Conservation (phyloP, 1,140 invertebrate species). For the Listronotus oregonensis region DNA sequence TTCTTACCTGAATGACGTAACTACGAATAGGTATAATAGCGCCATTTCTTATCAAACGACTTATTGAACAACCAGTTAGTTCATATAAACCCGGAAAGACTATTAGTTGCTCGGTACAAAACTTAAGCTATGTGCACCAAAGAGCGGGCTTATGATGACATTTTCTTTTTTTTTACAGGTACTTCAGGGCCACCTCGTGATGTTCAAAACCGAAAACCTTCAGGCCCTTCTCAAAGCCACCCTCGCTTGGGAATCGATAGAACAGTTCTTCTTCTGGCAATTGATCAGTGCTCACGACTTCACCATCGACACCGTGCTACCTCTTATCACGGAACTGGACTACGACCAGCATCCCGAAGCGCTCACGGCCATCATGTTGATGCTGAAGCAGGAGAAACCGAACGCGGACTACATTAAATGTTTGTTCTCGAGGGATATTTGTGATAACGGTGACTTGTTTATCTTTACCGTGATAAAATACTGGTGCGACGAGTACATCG, state of each 20-base stretch:
- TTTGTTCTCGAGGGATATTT: conserved; percentile 78
- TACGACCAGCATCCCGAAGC: conserved; percentile 89
- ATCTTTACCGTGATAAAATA: conserved; percentile 87
- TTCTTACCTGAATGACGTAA: too few species aligned
- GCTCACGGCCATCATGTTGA: conserved; percentile 84
- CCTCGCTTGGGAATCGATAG: conserved; percentile 93
- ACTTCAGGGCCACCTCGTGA: conserved; percentile 83
- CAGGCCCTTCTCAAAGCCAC: conserved; percentile 77
- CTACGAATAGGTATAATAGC: too few species aligned
- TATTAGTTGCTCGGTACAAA: too few species aligned
- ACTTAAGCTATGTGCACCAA: too few species aligned
- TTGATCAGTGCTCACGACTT: conserved; percentile 91
- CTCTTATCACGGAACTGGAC: conserved; percentile 87
- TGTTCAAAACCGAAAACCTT: conserved; percentile 78
- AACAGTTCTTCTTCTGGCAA: conserved; percentile 97
- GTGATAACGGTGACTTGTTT: conserved; percentile 76
- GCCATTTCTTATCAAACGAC: too few species aligned
- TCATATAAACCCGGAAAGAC: too few species aligned
- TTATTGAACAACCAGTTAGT: too few species aligned
- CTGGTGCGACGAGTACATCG: conserved; percentile 91
- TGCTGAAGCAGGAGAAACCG: conserved; percentile 91
- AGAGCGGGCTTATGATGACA: neutral
- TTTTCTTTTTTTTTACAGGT: conserved; percentile 58
- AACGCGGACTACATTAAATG: conserved; percentile 83
- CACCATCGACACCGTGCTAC: conserved; percentile 85